phyloP scores from a whole-genome alignment of 1,140 invertebrate species.

The Anoplophora glabripennis region DNA sequence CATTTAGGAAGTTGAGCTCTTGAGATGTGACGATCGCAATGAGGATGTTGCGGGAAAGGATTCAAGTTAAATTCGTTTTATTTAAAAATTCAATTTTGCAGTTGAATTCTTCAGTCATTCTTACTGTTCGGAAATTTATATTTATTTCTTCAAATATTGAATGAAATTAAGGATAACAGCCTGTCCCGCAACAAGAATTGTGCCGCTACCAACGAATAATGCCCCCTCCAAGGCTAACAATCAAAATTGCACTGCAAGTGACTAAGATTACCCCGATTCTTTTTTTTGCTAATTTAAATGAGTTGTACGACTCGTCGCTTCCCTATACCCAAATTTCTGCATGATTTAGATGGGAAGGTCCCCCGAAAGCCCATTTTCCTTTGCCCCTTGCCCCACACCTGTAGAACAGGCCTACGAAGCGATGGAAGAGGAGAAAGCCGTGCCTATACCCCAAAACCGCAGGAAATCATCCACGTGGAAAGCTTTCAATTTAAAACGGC shows the following conservation, averaged over 20 bases:
- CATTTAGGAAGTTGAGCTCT: constrained; percentile 5
- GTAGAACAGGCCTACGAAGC: constrained; percentile 44
- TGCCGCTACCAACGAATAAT: too few relatives aligned
- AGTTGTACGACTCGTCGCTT: not conserved
- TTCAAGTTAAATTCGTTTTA: too few relatives aligned
- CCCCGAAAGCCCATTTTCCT: constrained; percentile 44
- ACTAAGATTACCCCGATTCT: too few relatives aligned
- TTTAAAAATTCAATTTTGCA: too few relatives aligned
- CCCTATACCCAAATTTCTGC: constrained; percentile 15
- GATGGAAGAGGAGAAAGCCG: constrained; percentile 35
- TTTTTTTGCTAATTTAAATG: not conserved
- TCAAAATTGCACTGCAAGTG: too few relatives aligned
- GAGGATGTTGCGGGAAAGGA: too few relatives aligned
- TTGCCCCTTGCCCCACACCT: constrained; percentile 46
- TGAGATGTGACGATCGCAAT: not conserved
- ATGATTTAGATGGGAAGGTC: constrained; percentile 44
- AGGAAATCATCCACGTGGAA: constrained; percentile 66
- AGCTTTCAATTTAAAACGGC: constrained; percentile 74
- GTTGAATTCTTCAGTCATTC: too few relatives aligned
- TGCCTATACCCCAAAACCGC: constrained; percentile 41
- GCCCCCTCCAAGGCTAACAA: too few relatives aligned
- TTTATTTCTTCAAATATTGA: too few relatives aligned
- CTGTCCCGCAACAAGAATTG: too few relatives aligned
- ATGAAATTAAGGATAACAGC: too few relatives aligned
- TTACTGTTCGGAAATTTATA: too few relatives aligned